Percentiles rank a stretch among this genome's conserved stretches.
These are phyloP conservation scores for Zygaena filipendulae DNA, from an alignment of 2,888 invertebrate genomes.

Conservation along the genomic window DNA sequence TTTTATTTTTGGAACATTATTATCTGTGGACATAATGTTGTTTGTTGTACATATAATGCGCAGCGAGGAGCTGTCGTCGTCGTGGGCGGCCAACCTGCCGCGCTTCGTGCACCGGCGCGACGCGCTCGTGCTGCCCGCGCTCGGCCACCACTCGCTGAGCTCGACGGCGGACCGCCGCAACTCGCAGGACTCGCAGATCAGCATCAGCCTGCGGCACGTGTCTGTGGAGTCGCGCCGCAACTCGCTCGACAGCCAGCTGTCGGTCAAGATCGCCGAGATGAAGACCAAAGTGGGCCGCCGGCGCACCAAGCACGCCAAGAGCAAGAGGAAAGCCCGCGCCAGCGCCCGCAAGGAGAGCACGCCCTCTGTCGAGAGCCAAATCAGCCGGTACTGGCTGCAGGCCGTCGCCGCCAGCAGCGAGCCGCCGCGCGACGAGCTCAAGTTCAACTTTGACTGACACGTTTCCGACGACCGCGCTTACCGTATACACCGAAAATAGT, in stretches of 20 bases:
- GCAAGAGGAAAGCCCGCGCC: conserved; percentile 47
- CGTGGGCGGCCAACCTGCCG: conserved; percentile 92
- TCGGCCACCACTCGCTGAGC: conserved; percentile 59
- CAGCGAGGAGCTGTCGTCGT: conserved; percentile 88
- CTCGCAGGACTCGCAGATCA: conserved; percentile 75
- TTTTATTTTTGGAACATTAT: no score
- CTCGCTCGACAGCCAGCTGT: conserved; percentile 88
- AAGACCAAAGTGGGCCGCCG: conserved; percentile 76
- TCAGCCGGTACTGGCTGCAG: conserved; percentile 74
- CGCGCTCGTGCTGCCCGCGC: conserved; percentile 74
- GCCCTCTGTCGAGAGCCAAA: conserved; percentile 84
- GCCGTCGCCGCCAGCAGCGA: conserved; percentile 69
- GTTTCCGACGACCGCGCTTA: neutral
- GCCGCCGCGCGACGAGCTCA: conserved; percentile 62
- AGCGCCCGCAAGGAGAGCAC: conserved; percentile 73
- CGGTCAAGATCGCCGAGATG: conserved; percentile 86
- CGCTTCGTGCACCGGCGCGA: conserved; percentile 86
- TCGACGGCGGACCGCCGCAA: conserved; percentile 70
- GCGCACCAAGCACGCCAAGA: conserved; percentile 53
- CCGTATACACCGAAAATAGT: neutral
- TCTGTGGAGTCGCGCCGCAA: conserved; percentile 89
- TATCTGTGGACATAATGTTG: no score
- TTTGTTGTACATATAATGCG: no score
- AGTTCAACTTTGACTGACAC: conserved; percentile 56
- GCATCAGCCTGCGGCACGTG: conserved; percentile 82